Base-by-base conservation (phyloP, 2,797 vertebrate species). In the Brotula barbata region DNA sequence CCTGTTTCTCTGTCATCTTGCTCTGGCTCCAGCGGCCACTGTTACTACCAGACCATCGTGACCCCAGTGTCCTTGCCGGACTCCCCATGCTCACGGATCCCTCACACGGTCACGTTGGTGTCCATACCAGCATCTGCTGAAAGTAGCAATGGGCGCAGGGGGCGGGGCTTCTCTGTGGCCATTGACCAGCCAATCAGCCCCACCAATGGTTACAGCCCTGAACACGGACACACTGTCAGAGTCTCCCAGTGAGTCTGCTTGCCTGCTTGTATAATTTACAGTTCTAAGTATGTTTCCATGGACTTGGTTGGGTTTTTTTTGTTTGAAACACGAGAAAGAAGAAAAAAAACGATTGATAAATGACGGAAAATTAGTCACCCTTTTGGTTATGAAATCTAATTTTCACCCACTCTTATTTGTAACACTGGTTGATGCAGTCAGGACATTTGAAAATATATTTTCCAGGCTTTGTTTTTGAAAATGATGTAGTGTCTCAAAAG, bases 41-140 rank as follows among this genome's bases (percentile, higher is more conserved):
- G 97, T 79, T 99, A 97, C 90, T 97, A 96, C 86, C 94, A 95
- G 90, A 95, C 91, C 37, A 91, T 97, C 49, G 92, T 97, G 85
- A 97, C 94, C 0, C 96, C 95, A 0, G 95, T 95, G 81, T 92
- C 93, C 1, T 86, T 94, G 55, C 94, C 95, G 0, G 94, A 95
- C 64, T 95, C 96, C 0, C 95, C 97, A 0, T 90, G 92, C 33
- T 92, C 94, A 2, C 93, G 89, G 65, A 95, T 98, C 76, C 97
- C 97, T 15, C 97, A 99, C 89, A 99, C 96, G 0, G 97, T 99
- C 80, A 98, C 96, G 0, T 91, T 99, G 0, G 94, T 99, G 50
- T 98, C 96, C 81, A 97, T 98, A 77, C 96, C 97, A 0, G 95
- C 96, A 63, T 93, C 91, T 0, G 76, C 92, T 0, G 95, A 97